Evolutionary conservation across 2,797 vertebrate species (phyloP).

Genomic region (Botia almorhae): DNA sequence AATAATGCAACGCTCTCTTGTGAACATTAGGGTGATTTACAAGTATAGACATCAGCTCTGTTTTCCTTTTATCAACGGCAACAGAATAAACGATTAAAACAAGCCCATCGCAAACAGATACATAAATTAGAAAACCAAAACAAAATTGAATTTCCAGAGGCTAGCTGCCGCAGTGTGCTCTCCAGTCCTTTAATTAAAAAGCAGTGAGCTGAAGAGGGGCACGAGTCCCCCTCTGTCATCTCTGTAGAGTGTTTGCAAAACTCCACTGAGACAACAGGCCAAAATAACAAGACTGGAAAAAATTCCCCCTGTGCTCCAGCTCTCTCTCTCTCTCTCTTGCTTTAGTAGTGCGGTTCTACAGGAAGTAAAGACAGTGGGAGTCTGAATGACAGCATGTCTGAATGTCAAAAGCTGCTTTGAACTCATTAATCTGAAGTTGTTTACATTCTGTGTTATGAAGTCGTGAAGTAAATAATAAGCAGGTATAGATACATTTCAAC

Average conservation of each 20-base stretch:
- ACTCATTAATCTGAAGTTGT: too few relatives aligned
- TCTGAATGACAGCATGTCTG: too few relatives aligned
- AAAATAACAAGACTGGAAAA: conserved; percentile 29
- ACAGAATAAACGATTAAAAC: conserved; percentile 54
- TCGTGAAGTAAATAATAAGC: too few relatives aligned
- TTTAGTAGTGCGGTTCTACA: too few relatives aligned
- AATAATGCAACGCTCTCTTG: conserved; percentile 8
- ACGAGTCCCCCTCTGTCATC: conserved; percentile 35
- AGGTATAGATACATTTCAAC: too few relatives aligned
- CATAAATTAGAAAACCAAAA: conserved; percentile 61
- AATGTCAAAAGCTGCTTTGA: too few relatives aligned
- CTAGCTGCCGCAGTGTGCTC: conserved; percentile 49
- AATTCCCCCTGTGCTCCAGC: conserved; percentile 40
- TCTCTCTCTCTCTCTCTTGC: not conserved
- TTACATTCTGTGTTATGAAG: too few relatives aligned
- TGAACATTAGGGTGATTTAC: conserved; percentile 23
- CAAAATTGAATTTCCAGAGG: conserved; percentile 63
- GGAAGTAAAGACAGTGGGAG: too few relatives aligned
- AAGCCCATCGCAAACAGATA: conserved; percentile 58
- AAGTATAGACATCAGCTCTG: conserved; percentile 24
- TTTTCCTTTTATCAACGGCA: conserved; percentile 29
- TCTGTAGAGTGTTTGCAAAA: conserved; percentile 44
- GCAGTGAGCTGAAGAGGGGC: conserved; percentile 60
- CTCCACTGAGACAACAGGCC: conserved; percentile 43
- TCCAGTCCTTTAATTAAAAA: conserved; percentile 61